Base-by-base conservation (phyloP, 2,797 vertebrate species). In the Brotula barbata region DNA sequence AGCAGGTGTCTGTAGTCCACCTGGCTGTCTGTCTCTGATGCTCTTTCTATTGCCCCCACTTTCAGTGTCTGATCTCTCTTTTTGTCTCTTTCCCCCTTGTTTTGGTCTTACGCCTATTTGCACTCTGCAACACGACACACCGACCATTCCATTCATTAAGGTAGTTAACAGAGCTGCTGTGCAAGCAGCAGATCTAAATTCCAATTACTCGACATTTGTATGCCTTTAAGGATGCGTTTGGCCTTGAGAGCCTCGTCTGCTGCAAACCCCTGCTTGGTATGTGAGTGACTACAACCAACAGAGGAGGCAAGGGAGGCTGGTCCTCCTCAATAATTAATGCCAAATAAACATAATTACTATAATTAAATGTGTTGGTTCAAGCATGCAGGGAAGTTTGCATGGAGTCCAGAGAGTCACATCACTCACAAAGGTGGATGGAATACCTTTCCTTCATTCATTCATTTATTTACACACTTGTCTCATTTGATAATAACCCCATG, bases 81-180 rank as follows among this genome's bases (percentile, higher is more conserved):
- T 43, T 36, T 65, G 22, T 31, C 16, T 34, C 25, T 34, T 5
- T 33, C 16, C 17, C 31, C 23, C 39, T 55, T 23, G 20, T 19
- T 14, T 20, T n/a, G n/a, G n/a, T 63, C 58, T 60, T 66, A 55
- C 56, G 20, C 47, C 57, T 55, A 60, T 75, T 79, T 75, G 62
- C 51, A 75, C 61, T 74, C 71, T 71, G 55, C n/a, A 58, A 73
- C 75, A 81, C 58, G 52, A 56, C n/a, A 53, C 57, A 73, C 50
- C 40, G n/a, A 46, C 59, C 34, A 56, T 43, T 73, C 70, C 68
- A 85, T 85, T 85, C 71, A 87, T 86, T 85, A 79, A 73, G 66
- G 40, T 59, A 72, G 79, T 85, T 85, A 84, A 57, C 47, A 36
- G 73, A 70, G 68, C 66, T 61, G 78, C 64, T 36, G 78, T 65